Conservation (phyloP, 1,140 invertebrate genomes). For the Drosophila sp. region DNA sequence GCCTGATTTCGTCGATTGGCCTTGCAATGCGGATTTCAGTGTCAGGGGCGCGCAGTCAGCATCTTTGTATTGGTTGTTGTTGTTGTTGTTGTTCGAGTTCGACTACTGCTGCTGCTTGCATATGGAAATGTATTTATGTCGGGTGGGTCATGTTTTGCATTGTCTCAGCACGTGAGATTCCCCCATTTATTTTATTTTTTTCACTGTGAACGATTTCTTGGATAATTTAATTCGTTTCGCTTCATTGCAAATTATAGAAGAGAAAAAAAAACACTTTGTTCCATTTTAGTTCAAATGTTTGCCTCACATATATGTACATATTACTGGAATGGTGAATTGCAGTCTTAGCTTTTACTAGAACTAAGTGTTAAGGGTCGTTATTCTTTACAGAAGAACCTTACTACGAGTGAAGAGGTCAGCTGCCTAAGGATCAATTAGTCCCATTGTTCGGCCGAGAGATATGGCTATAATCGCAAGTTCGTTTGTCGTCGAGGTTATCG, state of each 20-base stretch:
- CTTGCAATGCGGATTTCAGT: constrained; percentile 71
- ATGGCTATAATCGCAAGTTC: constrained; percentile 56
- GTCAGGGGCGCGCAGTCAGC: constrained; percentile 64
- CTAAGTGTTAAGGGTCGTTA: not conserved
- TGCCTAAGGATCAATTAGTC: constrained; percentile 46
- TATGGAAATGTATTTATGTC: constrained; percentile 37
- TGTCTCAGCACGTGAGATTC: not conserved
- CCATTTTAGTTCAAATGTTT: no score
- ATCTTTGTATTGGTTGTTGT: constrained; percentile 67
- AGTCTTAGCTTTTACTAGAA: no score
- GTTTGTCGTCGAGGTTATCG: constrained; percentile 55
- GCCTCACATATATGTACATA: not conserved
- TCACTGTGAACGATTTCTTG: not conserved
- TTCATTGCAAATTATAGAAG: not conserved
- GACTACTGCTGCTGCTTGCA: constrained; percentile 30
- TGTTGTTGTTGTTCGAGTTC: constrained; percentile 21
- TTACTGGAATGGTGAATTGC: no score
- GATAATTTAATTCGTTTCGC: not conserved
- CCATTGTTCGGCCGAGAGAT: constrained; percentile 41
- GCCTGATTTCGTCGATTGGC: constrained; percentile 77
- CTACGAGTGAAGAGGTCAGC: constrained; percentile 53
- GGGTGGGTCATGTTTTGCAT: not conserved
- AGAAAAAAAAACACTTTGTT: no score
- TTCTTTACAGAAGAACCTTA: constrained; percentile 16
- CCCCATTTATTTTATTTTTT: not conserved